Evolutionary conservation across 1,140 invertebrate species (phyloP).

Genomic region (Steinernema khuongi): DNA sequence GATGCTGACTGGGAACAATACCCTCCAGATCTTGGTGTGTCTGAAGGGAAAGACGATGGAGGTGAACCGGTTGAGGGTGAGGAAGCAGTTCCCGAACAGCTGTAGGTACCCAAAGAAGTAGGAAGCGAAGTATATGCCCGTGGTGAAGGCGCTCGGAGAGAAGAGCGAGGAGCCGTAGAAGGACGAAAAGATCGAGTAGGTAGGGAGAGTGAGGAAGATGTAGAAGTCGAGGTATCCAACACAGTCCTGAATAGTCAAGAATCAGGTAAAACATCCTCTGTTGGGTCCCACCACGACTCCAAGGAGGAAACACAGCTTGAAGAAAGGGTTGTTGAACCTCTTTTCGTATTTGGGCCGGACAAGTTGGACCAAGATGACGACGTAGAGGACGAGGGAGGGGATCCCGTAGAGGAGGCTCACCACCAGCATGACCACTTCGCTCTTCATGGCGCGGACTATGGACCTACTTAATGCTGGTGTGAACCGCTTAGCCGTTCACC

Average conservation of each 20-base stretch:
- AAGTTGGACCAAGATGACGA: too few species aligned
- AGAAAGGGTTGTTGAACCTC: too few species aligned
- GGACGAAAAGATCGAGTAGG: neutral
- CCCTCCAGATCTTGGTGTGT: neutral
- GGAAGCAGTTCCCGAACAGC: slow-evolving; percentile 9
- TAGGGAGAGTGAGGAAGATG: neutral
- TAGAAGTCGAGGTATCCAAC: neutral
- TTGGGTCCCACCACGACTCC: too few species aligned
- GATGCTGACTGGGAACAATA: neutral
- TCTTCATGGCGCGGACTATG: too few species aligned
- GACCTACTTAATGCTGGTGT: too few species aligned
- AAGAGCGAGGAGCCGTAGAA: slow-evolving; percentile 11
- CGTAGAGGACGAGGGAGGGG: too few species aligned
- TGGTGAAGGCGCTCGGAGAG: neutral
- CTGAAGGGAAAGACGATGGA: neutral
- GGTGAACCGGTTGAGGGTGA: neutral
- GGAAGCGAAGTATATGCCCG: neutral
- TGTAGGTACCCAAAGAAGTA: neutral
- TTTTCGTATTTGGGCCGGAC: too few species aligned
- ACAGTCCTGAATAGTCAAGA: slow-evolving; percentile 1
- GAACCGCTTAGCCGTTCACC: too few species aligned
- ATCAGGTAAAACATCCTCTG: too few species aligned
- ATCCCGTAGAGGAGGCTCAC: too few species aligned
- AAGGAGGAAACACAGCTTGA: too few species aligned
- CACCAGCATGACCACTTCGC: too few species aligned